Evolutionary conservation across 2,797 vertebrate species (phyloP).

Genomic region (Mionectes olivaceus): DNA sequence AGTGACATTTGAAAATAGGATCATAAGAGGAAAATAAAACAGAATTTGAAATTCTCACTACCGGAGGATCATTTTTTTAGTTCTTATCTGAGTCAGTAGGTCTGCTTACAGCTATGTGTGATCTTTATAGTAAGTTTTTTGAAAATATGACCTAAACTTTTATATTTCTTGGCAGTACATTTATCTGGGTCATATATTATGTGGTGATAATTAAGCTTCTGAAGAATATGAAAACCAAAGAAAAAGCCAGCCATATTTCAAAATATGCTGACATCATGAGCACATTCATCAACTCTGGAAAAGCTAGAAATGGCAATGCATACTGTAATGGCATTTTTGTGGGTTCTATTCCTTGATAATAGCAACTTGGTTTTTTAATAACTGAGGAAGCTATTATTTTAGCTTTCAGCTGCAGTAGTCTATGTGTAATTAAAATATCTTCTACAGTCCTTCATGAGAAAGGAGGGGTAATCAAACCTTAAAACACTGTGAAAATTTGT

Average conservation of each 20-base stretch:
- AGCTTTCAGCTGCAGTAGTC: background rate
- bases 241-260: background rate
- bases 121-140: background rate
- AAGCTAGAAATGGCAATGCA: background rate
- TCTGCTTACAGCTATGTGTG: background rate
- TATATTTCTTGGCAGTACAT: background rate
- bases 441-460: background rate
- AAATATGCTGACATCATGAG: background rate
- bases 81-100: background rate
- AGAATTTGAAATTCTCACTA: background rate
- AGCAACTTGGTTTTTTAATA: background rate
- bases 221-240: background rate
- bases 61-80: background rate
- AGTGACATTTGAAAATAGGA: background rate
- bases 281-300: background rate
- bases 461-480: background rate
- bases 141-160: background rate
- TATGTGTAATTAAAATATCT: background rate
- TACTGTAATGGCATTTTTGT: background rate
- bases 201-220: background rate
- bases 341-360: fast-evolving
- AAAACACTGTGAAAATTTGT: background rate
- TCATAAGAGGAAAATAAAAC: background rate
- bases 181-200: background rate
- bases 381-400: background rate